Evolutionary conservation across 2,888 invertebrate genomes (phyloP).

Genomic region (Xylota segnis): DNA sequence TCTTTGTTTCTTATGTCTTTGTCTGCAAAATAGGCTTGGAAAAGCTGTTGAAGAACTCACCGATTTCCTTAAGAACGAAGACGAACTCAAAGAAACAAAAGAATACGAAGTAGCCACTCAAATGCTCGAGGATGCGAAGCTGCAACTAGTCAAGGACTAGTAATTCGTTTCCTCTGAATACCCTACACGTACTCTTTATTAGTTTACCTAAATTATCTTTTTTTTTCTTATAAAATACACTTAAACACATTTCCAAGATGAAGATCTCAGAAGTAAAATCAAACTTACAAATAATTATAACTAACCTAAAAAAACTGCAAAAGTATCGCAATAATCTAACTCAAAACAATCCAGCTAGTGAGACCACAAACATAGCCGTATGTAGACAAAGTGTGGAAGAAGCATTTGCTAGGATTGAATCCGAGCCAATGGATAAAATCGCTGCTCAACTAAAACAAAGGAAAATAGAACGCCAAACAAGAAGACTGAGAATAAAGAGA

Average conservation of each 20-base stretch:
- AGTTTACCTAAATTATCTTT: constrained; percentile 27
- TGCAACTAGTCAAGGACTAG: constrained; percentile 74
- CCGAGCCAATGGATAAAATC: constrained; percentile 15
- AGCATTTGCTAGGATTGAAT: constrained; percentile 35
- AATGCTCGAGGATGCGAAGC: constrained; percentile 88
- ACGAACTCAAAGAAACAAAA: constrained; percentile 90
- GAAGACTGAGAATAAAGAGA: constrained; percentile 13
- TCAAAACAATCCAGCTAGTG: constrained; percentile 11
- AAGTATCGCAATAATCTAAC: constrained; percentile 35
- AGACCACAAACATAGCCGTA: constrained; percentile 4
- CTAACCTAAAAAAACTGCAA: constrained; percentile 44
- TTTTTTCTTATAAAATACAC: constrained; percentile 35
- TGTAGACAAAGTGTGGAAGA: constrained; percentile 35
- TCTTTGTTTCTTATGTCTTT: not conserved
- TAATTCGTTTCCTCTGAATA: not conserved
- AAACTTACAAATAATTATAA: constrained; percentile 52
- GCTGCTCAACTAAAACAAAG: constrained; percentile 19
- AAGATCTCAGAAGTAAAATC: constrained; percentile 71
- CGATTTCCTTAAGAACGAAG: constrained; percentile 89
- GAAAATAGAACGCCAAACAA: constrained; percentile 10
- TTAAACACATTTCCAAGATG: constrained; percentile 52
- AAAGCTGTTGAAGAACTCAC: constrained; percentile 92
- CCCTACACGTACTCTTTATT: constrained; percentile 21
- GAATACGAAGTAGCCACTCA: constrained; percentile 89
- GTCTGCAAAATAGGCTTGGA: constrained; percentile 85